These are phyloP conservation scores for Antedon mediterranea DNA, from an alignment of 53 echinoderm and acorn worm species.

Conservation along the genomic window DNA sequence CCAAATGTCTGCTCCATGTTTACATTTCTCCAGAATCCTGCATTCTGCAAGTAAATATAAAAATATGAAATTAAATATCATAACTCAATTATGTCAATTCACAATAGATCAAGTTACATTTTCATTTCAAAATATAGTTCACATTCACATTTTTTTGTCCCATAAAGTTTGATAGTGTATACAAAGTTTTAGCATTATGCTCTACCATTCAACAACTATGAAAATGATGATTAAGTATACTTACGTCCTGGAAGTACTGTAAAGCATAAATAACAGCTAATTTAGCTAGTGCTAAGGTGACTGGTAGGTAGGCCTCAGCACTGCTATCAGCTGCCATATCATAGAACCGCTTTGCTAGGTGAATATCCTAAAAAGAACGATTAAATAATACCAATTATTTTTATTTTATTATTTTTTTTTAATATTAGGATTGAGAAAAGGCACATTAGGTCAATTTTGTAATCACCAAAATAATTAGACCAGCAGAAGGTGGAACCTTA, in stretches of 20 bases:
- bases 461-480: no score
- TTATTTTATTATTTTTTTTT: no score
- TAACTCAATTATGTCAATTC: neutral
- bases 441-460: no score
- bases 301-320: slow-evolving; percentile 80
- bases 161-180: no score
- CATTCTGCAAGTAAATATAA: slow-evolving; percentile 32
- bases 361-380: slow-evolving; percentile 61
- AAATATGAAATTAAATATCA: neutral
- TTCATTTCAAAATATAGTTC: no score
- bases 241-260: slow-evolving; percentile 77
- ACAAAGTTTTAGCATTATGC: no score
- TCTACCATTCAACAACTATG: no score
- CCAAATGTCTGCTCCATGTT: slow-evolving; percentile 51
- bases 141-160: no score
- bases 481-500: no score
- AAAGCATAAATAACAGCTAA: slow-evolving; percentile 45
- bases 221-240: no score
- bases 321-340: slow-evolving; percentile 97
- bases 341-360: slow-evolving; percentile 84
- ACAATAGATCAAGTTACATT: neutral
- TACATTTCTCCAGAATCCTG: slow-evolving; percentile 27
- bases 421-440: no score
- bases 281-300: slow-evolving; percentile 73
- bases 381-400: neutral